phyloP scores from a whole-genome alignment of 2,797 vertebrate species.

The Nasua narica region DNA sequence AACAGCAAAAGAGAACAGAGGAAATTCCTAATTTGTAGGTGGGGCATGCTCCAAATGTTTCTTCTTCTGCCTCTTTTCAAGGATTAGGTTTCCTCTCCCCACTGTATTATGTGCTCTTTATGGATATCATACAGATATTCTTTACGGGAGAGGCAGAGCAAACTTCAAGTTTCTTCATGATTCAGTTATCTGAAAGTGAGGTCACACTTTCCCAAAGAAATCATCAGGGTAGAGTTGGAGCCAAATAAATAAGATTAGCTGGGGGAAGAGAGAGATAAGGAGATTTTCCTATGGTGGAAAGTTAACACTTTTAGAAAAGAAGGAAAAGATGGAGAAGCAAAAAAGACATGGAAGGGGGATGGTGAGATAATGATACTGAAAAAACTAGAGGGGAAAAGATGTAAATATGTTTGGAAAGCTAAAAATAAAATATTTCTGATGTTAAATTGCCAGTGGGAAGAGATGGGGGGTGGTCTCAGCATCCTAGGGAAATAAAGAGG shows the following conservation, averaged over 20 bases:
- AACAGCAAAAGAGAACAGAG: background rate
- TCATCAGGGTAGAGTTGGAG: background rate
- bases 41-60: background rate
- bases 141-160: background rate
- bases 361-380: background rate
- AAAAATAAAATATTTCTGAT: background rate
- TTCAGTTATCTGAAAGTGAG: background rate
- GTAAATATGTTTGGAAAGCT: background rate
- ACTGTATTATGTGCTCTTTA: background rate
- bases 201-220: background rate
- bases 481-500: background rate
- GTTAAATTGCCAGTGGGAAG: background rate
- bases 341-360: background rate
- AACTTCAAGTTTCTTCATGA: conserved; percentile 16
- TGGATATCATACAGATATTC: background rate
- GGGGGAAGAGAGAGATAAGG: background rate
- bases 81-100: background rate
- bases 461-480: background rate
- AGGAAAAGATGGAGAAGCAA: background rate
- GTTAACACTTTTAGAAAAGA: background rate
- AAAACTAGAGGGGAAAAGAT: background rate
- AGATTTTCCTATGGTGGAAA: background rate
- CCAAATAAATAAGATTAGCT: background rate
- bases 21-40: background rate
- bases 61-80: background rate